A percentile compares a stretch with the other conserved stretches of the same genome.
These are phyloP conservation scores for Rhea americana DNA, from an alignment of 2,113 vertebrate genomes.

Conservation along the genomic window DNA sequence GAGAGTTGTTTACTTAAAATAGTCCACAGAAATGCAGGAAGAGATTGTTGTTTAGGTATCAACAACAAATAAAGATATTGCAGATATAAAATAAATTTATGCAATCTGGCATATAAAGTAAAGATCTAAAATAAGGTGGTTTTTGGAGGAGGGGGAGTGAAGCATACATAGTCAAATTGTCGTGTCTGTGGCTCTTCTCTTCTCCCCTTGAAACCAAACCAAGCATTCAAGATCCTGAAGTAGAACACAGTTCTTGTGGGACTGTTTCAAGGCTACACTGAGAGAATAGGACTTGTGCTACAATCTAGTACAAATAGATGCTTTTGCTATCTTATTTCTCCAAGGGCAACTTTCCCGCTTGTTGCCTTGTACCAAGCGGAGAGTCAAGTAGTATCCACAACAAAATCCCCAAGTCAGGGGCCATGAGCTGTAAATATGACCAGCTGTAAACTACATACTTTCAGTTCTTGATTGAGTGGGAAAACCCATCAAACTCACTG, in stretches of 20 bases:
- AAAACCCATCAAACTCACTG: neutral
- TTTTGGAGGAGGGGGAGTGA: neutral
- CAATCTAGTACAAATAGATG: neutral
- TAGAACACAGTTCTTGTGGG: neutral
- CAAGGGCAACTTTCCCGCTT: neutral
- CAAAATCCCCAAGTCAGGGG: slow-evolving; percentile 8
- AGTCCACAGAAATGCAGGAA: slow-evolving; percentile 31
- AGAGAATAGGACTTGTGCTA: neutral
- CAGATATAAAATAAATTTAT: slow-evolving; percentile 21
- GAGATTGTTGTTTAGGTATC: slow-evolving; percentile 10
- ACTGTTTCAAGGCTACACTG: neutral
- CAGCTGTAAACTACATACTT: neutral
- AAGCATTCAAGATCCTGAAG: neutral
- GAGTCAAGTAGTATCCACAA: neutral
- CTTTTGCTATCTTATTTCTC: neutral
- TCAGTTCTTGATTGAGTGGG: slow-evolving; percentile 22
- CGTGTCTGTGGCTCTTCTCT: neutral
- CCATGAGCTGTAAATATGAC: slow-evolving; percentile 15
- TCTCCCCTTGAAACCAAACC: slow-evolving; percentile 20
- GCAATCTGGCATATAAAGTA: neutral
- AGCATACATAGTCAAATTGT: neutral
- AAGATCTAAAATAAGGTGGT: neutral
- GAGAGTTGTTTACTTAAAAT: slow-evolving; percentile 20
- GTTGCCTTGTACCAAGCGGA: neutral
- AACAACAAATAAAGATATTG: slow-evolving; percentile 13